Evolutionary conservation across 2,888 invertebrate genomes (phyloP).

Genomic region (Ellobium chinense): DNA sequence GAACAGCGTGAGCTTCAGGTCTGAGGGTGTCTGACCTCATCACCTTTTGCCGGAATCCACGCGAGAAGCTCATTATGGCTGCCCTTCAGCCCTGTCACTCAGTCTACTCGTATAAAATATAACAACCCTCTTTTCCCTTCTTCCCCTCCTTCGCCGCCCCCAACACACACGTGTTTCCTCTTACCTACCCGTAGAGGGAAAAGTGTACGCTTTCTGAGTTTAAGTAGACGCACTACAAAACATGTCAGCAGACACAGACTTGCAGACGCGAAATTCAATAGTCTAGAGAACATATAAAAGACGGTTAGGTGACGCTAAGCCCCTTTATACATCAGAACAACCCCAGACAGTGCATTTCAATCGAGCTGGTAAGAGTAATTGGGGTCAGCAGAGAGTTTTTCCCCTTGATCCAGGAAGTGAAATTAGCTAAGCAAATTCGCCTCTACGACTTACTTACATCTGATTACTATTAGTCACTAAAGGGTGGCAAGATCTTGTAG

Average conservation of each 20-base stretch:
- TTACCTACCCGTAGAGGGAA: no score
- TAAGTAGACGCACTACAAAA: no score
- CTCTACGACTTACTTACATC: no score
- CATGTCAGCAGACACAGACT: no score
- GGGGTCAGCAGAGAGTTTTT: not conserved
- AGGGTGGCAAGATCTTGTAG: no score
- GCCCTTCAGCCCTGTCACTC: not conserved
- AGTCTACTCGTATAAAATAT: not conserved
- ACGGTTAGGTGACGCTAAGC: no score
- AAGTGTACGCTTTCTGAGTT: no score
- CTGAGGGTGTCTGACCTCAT: not conserved
- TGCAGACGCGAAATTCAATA: no score
- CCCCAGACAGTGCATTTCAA: not conserved
- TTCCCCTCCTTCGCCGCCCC: not conserved
- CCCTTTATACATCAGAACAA: not conserved
- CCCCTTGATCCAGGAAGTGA: no score
- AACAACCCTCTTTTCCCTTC: not conserved
- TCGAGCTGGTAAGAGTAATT: not conserved
- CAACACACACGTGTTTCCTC: not conserved
- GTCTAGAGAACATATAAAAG: no score
- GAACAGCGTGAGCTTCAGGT: not conserved
- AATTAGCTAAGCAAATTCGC: no score
- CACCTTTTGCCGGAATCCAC: not conserved
- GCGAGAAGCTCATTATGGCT: not conserved
- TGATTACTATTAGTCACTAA: no score